Conservation (phyloP, 1,140 invertebrate species). For the Drosophila pectinifera region DNA sequence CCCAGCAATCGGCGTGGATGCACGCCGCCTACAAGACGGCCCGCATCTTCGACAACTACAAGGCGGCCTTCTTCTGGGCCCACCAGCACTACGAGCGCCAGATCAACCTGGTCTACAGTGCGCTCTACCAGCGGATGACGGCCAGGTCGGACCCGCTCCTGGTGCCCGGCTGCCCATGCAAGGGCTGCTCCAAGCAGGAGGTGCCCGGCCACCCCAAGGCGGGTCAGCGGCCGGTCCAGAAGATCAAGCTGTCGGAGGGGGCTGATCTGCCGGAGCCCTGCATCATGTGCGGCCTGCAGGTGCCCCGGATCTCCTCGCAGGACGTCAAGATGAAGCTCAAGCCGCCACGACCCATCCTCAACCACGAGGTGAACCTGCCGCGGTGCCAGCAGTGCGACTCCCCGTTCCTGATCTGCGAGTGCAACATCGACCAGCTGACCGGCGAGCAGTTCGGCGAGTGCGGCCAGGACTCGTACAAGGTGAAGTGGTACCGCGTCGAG, state of each 20-base stretch:
- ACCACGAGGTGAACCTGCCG: conserved; percentile 62
- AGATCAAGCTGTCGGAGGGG: conserved; percentile 44
- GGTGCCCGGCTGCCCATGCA: conserved; percentile 50
- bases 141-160: conserved; percentile 49
- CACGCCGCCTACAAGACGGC: conserved; percentile 63
- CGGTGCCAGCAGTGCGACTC: conserved; percentile 60
- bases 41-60: conserved; percentile 68
- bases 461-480: conserved; percentile 75
- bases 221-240: conserved; percentile 5
- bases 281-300: conserved; percentile 64
- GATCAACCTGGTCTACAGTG: conserved; percentile 53
- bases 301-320: conserved; percentile 30
- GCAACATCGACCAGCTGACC: conserved; percentile 69
- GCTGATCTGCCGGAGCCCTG: conserved; percentile 50
- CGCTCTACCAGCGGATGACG: conserved; percentile 58
- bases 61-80: conserved; percentile 68
- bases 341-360: conserved; percentile 59
- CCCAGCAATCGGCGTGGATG: conserved; percentile 57
- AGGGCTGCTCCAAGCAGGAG: conserved; percentile 41
- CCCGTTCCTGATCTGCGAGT: conserved; percentile 70
- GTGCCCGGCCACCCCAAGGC: conserved; percentile 51
- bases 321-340: conserved; percentile 17
- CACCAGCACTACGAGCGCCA: conserved; percentile 71
- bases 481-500: conserved; percentile 71
- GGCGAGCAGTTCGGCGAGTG: conserved; percentile 68